Base-by-base conservation (phyloP, 2,113 vertebrate species). In the Symphodus melops region DNA sequence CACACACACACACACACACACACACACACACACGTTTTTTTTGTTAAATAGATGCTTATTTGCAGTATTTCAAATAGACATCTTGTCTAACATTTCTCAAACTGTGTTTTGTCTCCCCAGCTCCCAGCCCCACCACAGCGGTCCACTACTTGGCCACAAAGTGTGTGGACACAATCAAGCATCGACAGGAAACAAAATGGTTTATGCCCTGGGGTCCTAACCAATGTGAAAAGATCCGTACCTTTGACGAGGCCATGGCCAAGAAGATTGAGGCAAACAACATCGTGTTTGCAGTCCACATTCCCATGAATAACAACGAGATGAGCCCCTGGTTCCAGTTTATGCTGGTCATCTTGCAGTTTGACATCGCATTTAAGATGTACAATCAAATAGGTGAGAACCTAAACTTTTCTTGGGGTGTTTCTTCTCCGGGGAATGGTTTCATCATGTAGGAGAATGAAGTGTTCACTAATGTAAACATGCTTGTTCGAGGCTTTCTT, bases 261-360 rank as follows among this genome's bases (percentile, higher is more conserved):
- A 93, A 94, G 81, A 95, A 93, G 89, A 98, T 99, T 0, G 95
- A 96, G 82, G 98, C 98, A 81, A 98, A 98, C 13, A 95, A 97
- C 76, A 99, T 99, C 1, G 98, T 99, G 13, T 99, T 99, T 54
- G 93, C 97, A 0, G 94, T 97, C 56, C 98, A 99, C 74, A 92
- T 99, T 33, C 98, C 98, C 0, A 91, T 94, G 63, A 95, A 92
- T 6, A 62, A 73, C 78, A 96, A 95, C 86, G 97, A 99, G 94
- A 99, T 99, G 98, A 99, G 96, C 80, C 93, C 98, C 64, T 99
- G 98, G 98, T 99, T 99, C 93, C 98, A 99, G 86, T 99, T 99
- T 80, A 98, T 99, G 95, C 91, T 99, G 4, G 95, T 98, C 83
- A 95, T 99, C 91, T 91, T 99, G 82, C 96, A 99, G 82, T 93